These are phyloP conservation scores for Horisme vitalbata DNA, from an alignment of 2,888 invertebrate genomes.

Conservation along the genomic window DNA sequence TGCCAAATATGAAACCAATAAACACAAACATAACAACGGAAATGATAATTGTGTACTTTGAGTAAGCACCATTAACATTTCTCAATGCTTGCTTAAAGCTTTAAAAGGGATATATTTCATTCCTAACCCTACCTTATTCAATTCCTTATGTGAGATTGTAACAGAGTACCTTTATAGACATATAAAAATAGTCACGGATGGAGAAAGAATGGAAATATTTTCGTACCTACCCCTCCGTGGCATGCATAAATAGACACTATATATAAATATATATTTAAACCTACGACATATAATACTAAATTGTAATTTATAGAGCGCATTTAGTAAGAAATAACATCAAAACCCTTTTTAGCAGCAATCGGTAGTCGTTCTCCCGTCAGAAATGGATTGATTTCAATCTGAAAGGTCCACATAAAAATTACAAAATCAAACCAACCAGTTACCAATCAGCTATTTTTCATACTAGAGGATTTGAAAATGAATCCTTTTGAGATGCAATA, in stretches of 20 bases:
- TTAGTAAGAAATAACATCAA: constrained; percentile 83
- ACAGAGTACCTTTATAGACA: constrained; percentile 37
- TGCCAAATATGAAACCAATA: no score
- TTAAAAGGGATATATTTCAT: background rate
- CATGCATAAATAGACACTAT: constrained; percentile 32
- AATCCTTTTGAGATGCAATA: no score
- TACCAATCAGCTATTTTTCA: no score
- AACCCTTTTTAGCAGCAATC: constrained; percentile 96
- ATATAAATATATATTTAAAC: constrained; percentile 18
- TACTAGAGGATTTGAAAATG: no score
- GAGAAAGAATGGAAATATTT: constrained; percentile 27
- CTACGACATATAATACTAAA: no score
- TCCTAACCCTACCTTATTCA: background rate
- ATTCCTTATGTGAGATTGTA: constrained; percentile 51
- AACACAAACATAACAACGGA: background rate
- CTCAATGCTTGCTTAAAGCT: constrained; percentile 4
- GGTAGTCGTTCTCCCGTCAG: constrained; percentile 93
- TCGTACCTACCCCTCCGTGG: constrained; percentile 24
- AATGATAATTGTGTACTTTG: constrained; percentile 3
- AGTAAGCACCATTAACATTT: constrained; percentile 6
- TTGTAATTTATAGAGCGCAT: constrained; percentile 22
- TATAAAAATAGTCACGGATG: constrained; percentile 40
- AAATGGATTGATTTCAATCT: constrained; percentile 90
- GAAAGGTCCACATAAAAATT: constrained; percentile 43
- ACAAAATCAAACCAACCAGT: no score